Conservation (phyloP, 2,797 vertebrate species). For the Anabas testudineus region DNA sequence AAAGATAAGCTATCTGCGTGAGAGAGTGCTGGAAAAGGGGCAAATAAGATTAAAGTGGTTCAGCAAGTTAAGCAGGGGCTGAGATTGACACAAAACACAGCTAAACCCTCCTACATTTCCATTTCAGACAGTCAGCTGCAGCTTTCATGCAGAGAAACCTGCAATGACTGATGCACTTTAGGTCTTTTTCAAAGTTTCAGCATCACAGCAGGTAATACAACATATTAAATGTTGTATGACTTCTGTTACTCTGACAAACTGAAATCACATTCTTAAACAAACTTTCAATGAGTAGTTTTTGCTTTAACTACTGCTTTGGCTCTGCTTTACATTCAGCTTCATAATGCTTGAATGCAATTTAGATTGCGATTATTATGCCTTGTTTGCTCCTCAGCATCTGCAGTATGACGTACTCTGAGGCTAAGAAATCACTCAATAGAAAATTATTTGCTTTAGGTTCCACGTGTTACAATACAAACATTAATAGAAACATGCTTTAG, state of each 20-base stretch:
- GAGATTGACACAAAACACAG: constrained; percentile 16
- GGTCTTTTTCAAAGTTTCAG: background rate
- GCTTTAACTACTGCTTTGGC: no score
- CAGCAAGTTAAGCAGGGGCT: constrained; percentile 31
- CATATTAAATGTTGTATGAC: background rate
- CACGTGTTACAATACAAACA: background rate
- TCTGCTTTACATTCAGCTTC: background rate
- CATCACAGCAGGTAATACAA: constrained; percentile 4
- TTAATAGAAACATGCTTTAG: background rate
- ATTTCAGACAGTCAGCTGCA: constrained; percentile 5
- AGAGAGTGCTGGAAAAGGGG: constrained; percentile 11
- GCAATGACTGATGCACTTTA: constrained; percentile 8
- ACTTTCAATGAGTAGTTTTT: no score
- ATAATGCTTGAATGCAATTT: background rate
- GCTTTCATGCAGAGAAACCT: constrained; percentile 10
- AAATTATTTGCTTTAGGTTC: background rate
- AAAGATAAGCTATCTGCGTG: background rate
- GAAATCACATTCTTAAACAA: no score
- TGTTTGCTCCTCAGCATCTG: background rate
- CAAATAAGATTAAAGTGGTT: constrained; percentile 7
- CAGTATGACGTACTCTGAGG: no score
- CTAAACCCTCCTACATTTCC: constrained; percentile 12
- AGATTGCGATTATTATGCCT: background rate
- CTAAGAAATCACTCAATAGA: no score
- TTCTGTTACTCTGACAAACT: background rate